Evolutionary conservation across 2,888 invertebrate genomes (phyloP), one percentile per base, ranked within the genome.

Genomic region (Volucella bombylans): DNA sequence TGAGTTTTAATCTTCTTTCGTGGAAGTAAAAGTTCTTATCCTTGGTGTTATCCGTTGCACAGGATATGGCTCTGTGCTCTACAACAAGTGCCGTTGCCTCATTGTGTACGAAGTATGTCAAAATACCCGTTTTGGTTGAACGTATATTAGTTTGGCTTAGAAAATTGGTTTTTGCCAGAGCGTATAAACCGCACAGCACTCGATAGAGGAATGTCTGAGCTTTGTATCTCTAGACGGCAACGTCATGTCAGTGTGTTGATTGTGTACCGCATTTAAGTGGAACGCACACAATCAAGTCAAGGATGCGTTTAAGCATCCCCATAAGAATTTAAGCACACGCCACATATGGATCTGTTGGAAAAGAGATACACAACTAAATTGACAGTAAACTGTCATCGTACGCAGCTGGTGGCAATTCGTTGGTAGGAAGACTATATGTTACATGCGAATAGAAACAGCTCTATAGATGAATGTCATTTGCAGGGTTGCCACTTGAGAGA

Each of bases 1-100:
- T 74, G 82, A 83, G 82, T 83, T 83, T 83, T 83, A 83, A 83
- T 83, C 79, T 83, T 83, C 74, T 83, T 69, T 79, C 69, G 31
- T 6, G 65, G 73, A 79, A 79, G 79, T 74, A 74, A 72, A 67
- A 82, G 61, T 74, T 81, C 68, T 69, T 69, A 74, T 73, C 69
- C 69, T 69, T 12, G 31, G 77, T 67, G 57, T 69, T 80, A 80
- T 80, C 55, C 69, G 23, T 61, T 38, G 45, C 54, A 49, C 54
- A 43, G 52, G 71, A 72, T 79, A 65, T 65, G 61, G 6, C 41
- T 41, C 41, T 18, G 59, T 59, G 41, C 31, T 31, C 31, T 31
- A 31, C 31, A 31, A 31, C 31, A 31, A 31, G 31, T 31, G 31
- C 31, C 31, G 31, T 6, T 31, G 31, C 31, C 31, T 31, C 6